phyloP scores from a whole-genome alignment of 2,113 vertebrate genomes.

The Dasypus novemcinctus region DNA sequence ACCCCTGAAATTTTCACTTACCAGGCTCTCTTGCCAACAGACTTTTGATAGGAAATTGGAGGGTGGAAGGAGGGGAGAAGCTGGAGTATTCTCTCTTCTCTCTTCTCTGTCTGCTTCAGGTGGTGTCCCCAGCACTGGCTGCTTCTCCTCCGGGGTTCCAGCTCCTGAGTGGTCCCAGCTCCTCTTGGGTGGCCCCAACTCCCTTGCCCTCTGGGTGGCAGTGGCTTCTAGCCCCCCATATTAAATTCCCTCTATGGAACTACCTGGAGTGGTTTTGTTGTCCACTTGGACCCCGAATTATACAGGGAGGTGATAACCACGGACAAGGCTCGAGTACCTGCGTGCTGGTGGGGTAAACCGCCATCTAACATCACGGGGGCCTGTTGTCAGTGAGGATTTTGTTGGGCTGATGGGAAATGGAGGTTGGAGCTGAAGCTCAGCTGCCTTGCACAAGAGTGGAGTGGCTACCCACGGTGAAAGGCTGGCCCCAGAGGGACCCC shows the following conservation, averaged over 20 bases:
- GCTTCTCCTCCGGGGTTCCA: neutral
- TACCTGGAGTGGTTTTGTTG: no score
- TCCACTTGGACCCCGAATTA: neutral
- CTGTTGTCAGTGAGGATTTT: neutral
- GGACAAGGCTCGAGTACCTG: neutral
- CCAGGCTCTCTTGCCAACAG: neutral
- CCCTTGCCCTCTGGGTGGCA: neutral
- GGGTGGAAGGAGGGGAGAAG: fast-evolving
- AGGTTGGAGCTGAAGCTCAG: neutral
- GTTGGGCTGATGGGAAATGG: neutral
- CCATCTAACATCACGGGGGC: neutral
- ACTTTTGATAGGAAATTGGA: neutral
- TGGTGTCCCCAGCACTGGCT: neutral
- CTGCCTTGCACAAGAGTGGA: neutral
- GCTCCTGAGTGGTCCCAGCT: neutral
- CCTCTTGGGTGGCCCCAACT: neutral
- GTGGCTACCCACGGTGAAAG: no score
- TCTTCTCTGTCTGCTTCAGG: neutral
- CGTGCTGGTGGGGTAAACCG: fast-evolving
- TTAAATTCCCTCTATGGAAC: neutral
- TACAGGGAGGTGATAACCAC: no score
- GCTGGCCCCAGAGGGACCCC: neutral
- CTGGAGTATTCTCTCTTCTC: neutral
- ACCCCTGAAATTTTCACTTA: no score
- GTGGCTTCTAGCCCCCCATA: neutral